phyloP scores from a whole-genome alignment of 2,797 vertebrate species.

The Heteromormyrus szaboi region DNA sequence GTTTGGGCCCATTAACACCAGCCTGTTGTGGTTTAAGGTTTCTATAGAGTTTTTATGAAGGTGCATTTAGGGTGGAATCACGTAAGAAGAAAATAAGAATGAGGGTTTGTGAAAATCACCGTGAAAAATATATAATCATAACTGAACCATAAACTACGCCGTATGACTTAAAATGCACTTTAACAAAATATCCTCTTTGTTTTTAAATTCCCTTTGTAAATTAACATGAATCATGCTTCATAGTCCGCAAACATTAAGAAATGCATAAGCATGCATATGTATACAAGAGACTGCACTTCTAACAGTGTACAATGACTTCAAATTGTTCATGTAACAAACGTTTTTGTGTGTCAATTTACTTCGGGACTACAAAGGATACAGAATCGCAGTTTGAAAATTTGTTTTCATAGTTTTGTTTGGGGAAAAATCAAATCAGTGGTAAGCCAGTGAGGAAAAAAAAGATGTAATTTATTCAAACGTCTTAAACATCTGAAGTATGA shows the following conservation, averaged over 20 bases:
- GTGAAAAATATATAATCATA: not conserved
- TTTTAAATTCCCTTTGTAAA: not conserved
- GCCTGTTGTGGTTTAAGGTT: not conserved
- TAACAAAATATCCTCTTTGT: not conserved
- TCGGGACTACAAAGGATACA: not conserved
- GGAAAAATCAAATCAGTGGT: not conserved
- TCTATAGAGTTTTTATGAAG: not conserved
- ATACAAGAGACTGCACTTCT: not conserved
- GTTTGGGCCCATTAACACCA: not conserved
- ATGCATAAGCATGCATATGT: not conserved
- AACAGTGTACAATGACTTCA: not conserved
- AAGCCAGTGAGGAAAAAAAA: not conserved
- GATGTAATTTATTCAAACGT: slow-evolving; percentile 10
- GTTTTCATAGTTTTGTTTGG: not conserved
- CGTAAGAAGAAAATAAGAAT: not conserved
- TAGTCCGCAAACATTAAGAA: not conserved
- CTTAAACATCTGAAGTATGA: slow-evolving; percentile 7
- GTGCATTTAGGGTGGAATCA: not conserved
- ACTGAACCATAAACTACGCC: not conserved
- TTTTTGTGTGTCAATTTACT: not conserved
- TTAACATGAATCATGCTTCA: not conserved
- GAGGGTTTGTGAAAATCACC: not conserved
- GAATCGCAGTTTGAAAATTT: not conserved
- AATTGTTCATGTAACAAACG: not conserved
- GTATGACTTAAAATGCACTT: not conserved